Evolutionary conservation across 2,113 vertebrate genomes (phyloP).

Genomic region (Centropus bengalensis): DNA sequence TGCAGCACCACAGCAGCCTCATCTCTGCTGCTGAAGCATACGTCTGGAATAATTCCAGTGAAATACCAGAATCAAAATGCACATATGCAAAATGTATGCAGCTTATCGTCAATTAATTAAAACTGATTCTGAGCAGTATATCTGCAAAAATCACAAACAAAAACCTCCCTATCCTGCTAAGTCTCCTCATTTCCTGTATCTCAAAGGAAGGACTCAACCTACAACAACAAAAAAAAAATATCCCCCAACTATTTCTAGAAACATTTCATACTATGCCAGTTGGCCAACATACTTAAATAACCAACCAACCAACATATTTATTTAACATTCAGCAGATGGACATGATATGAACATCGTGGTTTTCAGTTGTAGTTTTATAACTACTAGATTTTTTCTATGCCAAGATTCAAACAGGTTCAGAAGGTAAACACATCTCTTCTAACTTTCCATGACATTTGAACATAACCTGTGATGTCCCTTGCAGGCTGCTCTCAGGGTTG

Average conservation of each 20-base stretch:
- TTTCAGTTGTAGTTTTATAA: conserved; percentile 95
- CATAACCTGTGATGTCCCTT: conserved; percentile 44
- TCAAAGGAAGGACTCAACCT: conserved; percentile 69
- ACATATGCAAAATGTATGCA: conserved; percentile 66
- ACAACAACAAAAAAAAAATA: conserved; percentile 62
- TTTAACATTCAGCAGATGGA: conserved; percentile 97
- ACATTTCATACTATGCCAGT: conserved; percentile 79
- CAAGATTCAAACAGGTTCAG: conserved; percentile 75
- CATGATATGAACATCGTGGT: conserved; percentile 95
- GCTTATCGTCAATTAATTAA: conserved; percentile 62
- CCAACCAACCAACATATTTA: conserved; percentile 86
- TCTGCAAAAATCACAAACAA: conserved; percentile 61
- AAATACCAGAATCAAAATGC: conserved; percentile 56
- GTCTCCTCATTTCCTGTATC: conserved; percentile 43
- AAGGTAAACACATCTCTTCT: conserved; percentile 67
- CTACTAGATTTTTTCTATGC: conserved; percentile 84
- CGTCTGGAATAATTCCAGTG: conserved; percentile 53
- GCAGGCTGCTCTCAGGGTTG: conserved; percentile 23
- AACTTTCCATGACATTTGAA: conserved; percentile 51
- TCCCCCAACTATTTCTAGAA: conserved; percentile 78
- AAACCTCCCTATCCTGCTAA: conserved; percentile 42
- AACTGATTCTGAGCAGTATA: conserved; percentile 61
- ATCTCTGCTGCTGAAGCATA: not conserved
- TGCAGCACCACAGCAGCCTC: not conserved
- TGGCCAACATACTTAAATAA: conserved; percentile 83